These are phyloP conservation scores for Dolichomitus sp. DNA, from an alignment of 2,888 invertebrate species.

Conservation along the genomic window DNA sequence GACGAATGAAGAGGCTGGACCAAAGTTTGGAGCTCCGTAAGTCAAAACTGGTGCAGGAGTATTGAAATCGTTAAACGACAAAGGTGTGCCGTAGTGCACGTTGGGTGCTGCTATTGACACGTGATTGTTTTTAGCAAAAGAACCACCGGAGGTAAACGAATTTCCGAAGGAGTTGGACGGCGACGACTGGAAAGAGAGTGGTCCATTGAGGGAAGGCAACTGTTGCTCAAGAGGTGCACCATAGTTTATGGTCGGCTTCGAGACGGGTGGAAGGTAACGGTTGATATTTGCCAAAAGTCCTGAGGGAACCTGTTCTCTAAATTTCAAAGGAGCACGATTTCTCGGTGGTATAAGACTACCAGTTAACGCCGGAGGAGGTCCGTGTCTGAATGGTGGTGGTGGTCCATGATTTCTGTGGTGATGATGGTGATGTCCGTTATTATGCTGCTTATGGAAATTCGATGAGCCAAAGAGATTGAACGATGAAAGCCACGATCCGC, in stretches of 20 bases:
- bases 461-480: slow-evolving; percentile 48
- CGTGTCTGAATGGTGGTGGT: slow-evolving; percentile 50
- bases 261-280: slow-evolving; percentile 85
- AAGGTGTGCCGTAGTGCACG: slow-evolving; percentile 82
- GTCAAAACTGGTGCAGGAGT: slow-evolving; percentile 82
- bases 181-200: slow-evolving; percentile 76
- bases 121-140: slow-evolving; percentile 64
- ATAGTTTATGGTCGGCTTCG: slow-evolving; percentile 77
- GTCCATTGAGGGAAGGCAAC: slow-evolving; percentile 74
- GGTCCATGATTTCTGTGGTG: slow-evolving; percentile 69
- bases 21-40: slow-evolving; percentile 84
- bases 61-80: slow-evolving; percentile 82
- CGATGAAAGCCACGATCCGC: slow-evolving; percentile 51
- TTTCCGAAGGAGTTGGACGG: slow-evolving; percentile 50
- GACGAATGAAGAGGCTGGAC: slow-evolving; percentile 76
- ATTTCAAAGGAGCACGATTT: slow-evolving; percentile 88
- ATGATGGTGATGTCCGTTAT: slow-evolving; percentile 84
- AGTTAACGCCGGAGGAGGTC: slow-evolving; percentile 72
- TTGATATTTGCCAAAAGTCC: slow-evolving; percentile 88
- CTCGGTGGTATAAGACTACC: slow-evolving; percentile 79
- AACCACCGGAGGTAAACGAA: slow-evolving; percentile 64
- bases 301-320: slow-evolving; percentile 91
- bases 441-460: slow-evolving; percentile 54
- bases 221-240: slow-evolving; percentile 78
- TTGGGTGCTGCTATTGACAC: slow-evolving; percentile 80